phyloP scores from a whole-genome alignment of 1,140 invertebrate genomes.

The Cherax quadricarinatus region DNA sequence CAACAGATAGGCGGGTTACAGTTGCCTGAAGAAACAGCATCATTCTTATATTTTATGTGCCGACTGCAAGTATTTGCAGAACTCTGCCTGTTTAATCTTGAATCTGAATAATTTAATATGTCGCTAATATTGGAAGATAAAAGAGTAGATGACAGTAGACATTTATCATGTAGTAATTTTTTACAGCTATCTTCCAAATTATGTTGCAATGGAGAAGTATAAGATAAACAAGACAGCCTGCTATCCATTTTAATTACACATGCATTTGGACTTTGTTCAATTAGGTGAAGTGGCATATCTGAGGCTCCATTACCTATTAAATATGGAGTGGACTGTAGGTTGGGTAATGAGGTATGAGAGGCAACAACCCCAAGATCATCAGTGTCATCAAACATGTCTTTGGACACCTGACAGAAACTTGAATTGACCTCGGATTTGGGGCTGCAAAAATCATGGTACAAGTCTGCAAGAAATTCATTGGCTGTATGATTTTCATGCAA shows the following conservation, averaged over 20 bases:
- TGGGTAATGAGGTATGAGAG: not conserved
- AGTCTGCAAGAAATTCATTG: not conserved
- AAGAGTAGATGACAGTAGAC: not conserved
- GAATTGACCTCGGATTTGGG: not conserved
- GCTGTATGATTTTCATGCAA: not conserved
- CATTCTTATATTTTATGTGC: not conserved
- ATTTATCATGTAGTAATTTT: not conserved
- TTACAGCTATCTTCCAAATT: not conserved
- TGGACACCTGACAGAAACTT: not conserved
- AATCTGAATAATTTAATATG: not conserved
- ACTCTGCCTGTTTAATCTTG: not conserved
- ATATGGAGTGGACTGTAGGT: not conserved
- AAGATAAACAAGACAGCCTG: not conserved
- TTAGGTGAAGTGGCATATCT: not conserved
- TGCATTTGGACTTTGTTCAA: not conserved
- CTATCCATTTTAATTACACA: not conserved
- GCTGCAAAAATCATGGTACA: not conserved
- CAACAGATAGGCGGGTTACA: not conserved
- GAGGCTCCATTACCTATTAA: not conserved
- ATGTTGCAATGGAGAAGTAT: not conserved
- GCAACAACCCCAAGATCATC: no score
- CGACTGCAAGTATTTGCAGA: not conserved
- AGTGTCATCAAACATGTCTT: constrained; percentile 3
- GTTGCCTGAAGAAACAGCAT: not conserved
- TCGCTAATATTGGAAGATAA: not conserved